Percentiles rank a stretch among this genome's conserved stretches.
These are phyloP conservation scores for Phocoena phocoena DNA, from an alignment of 2,113 vertebrate species.

Conservation along the genomic window DNA sequence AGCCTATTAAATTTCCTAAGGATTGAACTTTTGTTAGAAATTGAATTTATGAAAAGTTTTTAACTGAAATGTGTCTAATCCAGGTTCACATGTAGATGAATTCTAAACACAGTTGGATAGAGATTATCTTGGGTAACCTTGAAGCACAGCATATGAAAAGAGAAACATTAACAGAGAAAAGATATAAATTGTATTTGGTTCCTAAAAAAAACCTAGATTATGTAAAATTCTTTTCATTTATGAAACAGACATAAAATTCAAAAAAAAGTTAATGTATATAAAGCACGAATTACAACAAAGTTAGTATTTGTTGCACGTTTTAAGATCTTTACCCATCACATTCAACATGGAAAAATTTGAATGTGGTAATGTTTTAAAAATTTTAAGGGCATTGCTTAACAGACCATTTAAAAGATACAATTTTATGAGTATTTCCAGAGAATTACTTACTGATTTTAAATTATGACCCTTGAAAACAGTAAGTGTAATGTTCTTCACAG, in stretches of 20 bases:
- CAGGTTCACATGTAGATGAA: not conserved
- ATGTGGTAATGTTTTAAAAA: not conserved
- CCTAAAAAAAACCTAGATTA: not conserved
- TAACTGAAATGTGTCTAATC: not conserved
- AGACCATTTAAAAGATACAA: not conserved
- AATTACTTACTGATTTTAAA: slow-evolving; percentile 50
- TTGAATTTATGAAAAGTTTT: not conserved
- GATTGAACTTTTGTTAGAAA: slow-evolving; percentile 7
- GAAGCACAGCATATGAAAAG: not conserved
- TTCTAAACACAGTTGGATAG: not conserved
- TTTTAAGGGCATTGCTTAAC: not conserved
- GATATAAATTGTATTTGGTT: not conserved
- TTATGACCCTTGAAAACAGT: slow-evolving; percentile 13
- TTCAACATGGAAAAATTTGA: not conserved
- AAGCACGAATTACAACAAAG: not conserved
- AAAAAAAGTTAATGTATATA: not conserved
- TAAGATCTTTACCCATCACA: not conserved
- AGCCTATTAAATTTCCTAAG: not conserved
- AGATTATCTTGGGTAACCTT: not conserved
- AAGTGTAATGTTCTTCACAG: not conserved
- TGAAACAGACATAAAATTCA: not conserved
- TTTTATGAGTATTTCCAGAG: slow-evolving; percentile 39
- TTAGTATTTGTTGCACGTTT: not conserved
- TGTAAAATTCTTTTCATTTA: slow-evolving; percentile 10
- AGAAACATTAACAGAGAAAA: not conserved